Percentiles rank a stretch among this genome's conserved stretches.
Conservation (phyloP, 2,113 vertebrate species). For the Psilopsiagon aurifrons region DNA sequence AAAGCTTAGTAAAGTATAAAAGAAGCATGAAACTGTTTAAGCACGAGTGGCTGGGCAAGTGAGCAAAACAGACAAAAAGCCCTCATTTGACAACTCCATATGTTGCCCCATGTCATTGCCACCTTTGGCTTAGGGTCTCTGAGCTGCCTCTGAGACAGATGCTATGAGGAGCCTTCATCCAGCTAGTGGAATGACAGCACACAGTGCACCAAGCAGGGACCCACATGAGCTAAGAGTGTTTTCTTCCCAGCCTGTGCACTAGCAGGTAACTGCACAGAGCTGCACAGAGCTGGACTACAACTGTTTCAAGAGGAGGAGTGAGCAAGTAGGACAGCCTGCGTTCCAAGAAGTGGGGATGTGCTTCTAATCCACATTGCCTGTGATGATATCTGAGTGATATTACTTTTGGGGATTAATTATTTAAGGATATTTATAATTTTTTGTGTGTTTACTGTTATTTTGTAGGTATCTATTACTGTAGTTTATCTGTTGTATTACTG, state of each 20-base stretch:
- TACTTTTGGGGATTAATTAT: not conserved
- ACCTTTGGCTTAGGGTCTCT: not conserved
- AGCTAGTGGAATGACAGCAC: not conserved
- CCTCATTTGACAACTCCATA: not conserved
- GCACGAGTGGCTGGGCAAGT: not conserved
- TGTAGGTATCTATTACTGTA: not conserved
- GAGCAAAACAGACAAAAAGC: not conserved
- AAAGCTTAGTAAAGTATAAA: not conserved
- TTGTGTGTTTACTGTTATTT: not conserved
- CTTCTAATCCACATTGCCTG: rapidly evolving
- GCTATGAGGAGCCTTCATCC: not conserved
- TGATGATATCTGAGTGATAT: not conserved
- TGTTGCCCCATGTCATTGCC: not conserved
- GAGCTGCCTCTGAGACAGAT: not conserved
- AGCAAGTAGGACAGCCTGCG: not conserved
- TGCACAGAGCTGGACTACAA: rapidly evolving
- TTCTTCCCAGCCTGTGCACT: not conserved
- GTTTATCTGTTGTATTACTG: not conserved
- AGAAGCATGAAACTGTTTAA: not conserved
- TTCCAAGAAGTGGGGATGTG: too few species aligned
- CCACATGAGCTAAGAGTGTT: not conserved
- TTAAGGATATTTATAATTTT: not conserved
- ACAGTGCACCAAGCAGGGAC: not conserved
- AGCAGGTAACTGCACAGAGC: not conserved
- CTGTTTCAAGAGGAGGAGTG: rapidly evolving